A percentile compares a stretch with the other conserved stretches of the same genome.
phyloP scores from a whole-genome alignment of 2,113 vertebrate species.

The Hippocampus mohnikei region DNA sequence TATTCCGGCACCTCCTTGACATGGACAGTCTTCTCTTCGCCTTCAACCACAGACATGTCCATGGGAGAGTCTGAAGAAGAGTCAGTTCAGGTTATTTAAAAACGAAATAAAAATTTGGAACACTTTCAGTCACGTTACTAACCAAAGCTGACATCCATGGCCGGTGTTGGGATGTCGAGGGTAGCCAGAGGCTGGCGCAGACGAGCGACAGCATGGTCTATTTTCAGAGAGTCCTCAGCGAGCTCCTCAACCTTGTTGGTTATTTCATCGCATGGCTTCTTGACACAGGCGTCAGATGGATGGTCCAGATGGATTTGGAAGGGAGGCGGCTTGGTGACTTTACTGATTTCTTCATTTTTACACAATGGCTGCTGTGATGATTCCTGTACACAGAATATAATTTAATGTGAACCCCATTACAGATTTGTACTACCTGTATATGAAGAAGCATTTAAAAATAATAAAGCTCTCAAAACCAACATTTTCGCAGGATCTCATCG shows the following conservation, averaged over 20 bases:
- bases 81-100: not conserved
- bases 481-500: no score
- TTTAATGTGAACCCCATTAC: not conserved
- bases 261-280: conserved; percentile 36
- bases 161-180: conserved; percentile 66
- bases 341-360: conserved; percentile 70
- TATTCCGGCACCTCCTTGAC: conserved; percentile 85
- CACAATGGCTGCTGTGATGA: conserved; percentile 52
- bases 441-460: no score
- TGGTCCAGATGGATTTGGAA: conserved; percentile 82
- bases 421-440: not conserved
- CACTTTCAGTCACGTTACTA: conserved; percentile 11
- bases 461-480: no score
- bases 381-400: conserved; percentile 48
- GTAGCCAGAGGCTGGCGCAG: conserved; percentile 80
- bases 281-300: conserved; percentile 68
- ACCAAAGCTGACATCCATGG: conserved; percentile 86
- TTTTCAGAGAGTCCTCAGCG: conserved; percentile 53
- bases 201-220: conserved; percentile 68
- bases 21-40: conserved; percentile 72
- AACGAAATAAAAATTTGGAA: not conserved
- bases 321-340: conserved; percentile 53
- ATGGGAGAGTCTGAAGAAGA: conserved; percentile 82
- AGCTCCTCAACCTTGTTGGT: conserved; percentile 33
- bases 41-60: conserved; percentile 87